Conservation (phyloP, 2,888 invertebrate species). For the Tipula helvola region DNA sequence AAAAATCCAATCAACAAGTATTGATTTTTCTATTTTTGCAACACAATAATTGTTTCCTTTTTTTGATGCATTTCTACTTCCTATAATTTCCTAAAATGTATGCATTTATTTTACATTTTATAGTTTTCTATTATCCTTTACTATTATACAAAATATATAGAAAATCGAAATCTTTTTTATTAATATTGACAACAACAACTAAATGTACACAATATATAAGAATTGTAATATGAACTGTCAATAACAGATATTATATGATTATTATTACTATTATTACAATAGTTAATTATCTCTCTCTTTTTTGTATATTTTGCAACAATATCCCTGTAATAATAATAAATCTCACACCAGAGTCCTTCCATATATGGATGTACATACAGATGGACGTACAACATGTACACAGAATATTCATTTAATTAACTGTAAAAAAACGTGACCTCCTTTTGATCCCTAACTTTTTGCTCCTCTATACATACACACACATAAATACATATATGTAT, state of each 20-base stretch:
- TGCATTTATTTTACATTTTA: neutral
- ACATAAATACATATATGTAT: neutral
- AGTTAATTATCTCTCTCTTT: neutral
- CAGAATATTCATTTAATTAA: neutral
- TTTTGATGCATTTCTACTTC: neutral
- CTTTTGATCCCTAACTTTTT: neutral
- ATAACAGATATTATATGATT: neutral
- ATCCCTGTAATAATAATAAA: neutral
- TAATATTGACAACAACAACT: neutral
- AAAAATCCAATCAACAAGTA: conserved; percentile 4
- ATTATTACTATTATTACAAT: neutral
- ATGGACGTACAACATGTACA: neutral
- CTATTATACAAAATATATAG: neutral
- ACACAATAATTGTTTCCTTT: neutral
- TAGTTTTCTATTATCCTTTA: neutral
- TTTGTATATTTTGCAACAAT: neutral
- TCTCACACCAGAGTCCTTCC: neutral
- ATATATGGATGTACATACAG: neutral
- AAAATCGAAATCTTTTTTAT: neutral
- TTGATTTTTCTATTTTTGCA: neutral
- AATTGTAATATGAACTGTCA: neutral
- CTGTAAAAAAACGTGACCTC: neutral
- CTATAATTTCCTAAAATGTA: neutral
- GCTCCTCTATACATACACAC: neutral
- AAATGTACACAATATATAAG: neutral